Evolutionary conservation across 1,140 invertebrate genomes (phyloP), one percentile per base, ranked within the genome.

Genomic region (Phortica variegata): DNA sequence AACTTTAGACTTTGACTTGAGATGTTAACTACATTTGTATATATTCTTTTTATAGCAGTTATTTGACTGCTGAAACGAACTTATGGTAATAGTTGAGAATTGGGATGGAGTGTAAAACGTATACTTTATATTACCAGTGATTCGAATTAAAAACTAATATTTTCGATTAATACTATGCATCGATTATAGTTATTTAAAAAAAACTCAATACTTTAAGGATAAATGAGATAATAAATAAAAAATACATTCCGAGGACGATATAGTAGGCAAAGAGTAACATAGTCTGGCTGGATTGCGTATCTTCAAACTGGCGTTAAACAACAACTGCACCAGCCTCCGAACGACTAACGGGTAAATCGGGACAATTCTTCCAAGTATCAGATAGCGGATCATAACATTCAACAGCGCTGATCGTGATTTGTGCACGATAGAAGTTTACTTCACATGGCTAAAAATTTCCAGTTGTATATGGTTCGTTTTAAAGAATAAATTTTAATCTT

Each of bases 381-480:
- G 81, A 84, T 33, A 83, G 77, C 2, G 90, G 90, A 79, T 93
- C 87, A 75, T 88, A 94, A 56, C 87, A 82, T 73, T 94, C 90
- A 0, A 90, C 88, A 29, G 85, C 83, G 42, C 85, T 83, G 37
- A 93, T 85, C 10, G 89, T 92, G 44, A 86, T 84, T 76, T 89
- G 88, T 12, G 87, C 87, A 56, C 89, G 81, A 78, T 90, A 90
- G 75, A 92, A 91, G 74, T 89, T 85, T 10, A 87, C 85, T 76
- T 90, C 85, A 55, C 83, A 82, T 2, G 81, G 84, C 61, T 84
- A 12, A 20, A 33, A 17, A 13, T 7, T 33, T 20, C 39, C n/a
- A 12, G 4, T 33, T 6, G 16, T 26, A 33, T 34, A 6, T 6
- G 36, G 32, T 18, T 13, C 5, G 0, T 33, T n/a, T 5, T 46